phyloP scores from a whole-genome alignment of 2,797 vertebrate genomes.

The Amniataba percoides region DNA sequence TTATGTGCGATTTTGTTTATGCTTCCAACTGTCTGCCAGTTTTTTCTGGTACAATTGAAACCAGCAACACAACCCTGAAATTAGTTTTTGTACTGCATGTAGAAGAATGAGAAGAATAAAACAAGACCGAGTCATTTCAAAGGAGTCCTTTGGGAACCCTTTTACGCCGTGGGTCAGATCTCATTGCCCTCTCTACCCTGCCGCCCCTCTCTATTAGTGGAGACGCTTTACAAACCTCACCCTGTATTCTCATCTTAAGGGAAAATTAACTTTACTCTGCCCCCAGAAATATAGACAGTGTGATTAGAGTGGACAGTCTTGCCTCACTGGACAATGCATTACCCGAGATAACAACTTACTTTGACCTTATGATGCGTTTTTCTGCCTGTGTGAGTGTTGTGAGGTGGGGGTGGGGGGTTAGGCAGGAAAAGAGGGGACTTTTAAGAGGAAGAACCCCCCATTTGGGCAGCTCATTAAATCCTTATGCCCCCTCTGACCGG shows the following conservation, averaged over 20 bases:
- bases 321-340: conserved; percentile 66
- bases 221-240: conserved; percentile 40
- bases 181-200: conserved; percentile 17
- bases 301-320: conserved; percentile 60
- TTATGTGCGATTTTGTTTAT: background rate
- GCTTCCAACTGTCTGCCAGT: background rate
- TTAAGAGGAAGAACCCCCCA: conserved; percentile 28
- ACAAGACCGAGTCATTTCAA: background rate
- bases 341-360: conserved; percentile 58
- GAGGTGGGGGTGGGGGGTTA: background rate
- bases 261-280: conserved; percentile 49
- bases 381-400: conserved; percentile 44
- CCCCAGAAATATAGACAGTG: conserved; percentile 49
- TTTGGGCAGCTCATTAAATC: conserved; percentile 53
- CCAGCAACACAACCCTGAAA: background rate
- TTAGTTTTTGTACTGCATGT: background rate
- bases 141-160: conserved; percentile 25
- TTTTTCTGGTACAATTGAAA: background rate
- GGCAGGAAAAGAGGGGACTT: conserved; percentile 27
- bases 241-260: conserved; percentile 52
- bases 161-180: conserved; percentile 28
- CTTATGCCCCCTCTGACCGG: conserved; percentile 33
- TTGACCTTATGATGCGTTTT: conserved; percentile 65
- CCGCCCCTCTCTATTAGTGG: conserved; percentile 15
- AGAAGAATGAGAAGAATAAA: background rate